Evolutionary conservation across 2,113 vertebrate genomes (phyloP).

Genomic region (human): DNA sequence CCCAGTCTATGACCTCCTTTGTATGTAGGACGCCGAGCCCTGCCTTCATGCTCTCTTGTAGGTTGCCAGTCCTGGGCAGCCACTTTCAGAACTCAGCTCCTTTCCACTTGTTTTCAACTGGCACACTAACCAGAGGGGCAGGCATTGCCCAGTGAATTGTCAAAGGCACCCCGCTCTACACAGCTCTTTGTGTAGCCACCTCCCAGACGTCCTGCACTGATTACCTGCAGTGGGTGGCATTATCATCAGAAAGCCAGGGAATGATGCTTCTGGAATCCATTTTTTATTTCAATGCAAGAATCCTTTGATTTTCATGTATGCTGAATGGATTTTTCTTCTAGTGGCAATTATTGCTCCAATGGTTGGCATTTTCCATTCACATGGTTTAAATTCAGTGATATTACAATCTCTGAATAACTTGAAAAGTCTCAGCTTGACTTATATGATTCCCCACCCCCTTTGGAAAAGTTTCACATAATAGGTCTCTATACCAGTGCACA

Average conservation of each 20-base stretch:
- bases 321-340: constrained; percentile 28
- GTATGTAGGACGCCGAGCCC: neutral
- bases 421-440: constrained; percentile 45
- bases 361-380: constrained; percentile 27
- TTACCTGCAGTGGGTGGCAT: neutral
- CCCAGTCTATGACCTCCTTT: neutral
- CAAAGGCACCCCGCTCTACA: neutral
- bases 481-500: constrained; percentile 1
- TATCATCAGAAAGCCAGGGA: neutral
- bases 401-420: constrained; percentile 45
- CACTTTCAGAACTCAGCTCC: neutral
- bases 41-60: neutral
- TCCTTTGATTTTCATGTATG: constrained; percentile 14
- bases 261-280: constrained; percentile 36
- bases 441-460: neutral
- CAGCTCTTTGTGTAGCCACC: neutral
- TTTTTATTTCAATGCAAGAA: constrained; percentile 48
- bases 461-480: constrained; percentile 53
- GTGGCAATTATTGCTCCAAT: constrained; percentile 18
- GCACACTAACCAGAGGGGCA: neutral
- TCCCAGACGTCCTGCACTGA: neutral
- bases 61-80: neutral
- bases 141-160: neutral
- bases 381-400: constrained; percentile 39
- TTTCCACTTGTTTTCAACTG: neutral